A percentile compares a stretch with the other conserved stretches of the same genome.
Conservation (phyloP, 1,140 invertebrate species). For the Sarcophaga bullata region DNA sequence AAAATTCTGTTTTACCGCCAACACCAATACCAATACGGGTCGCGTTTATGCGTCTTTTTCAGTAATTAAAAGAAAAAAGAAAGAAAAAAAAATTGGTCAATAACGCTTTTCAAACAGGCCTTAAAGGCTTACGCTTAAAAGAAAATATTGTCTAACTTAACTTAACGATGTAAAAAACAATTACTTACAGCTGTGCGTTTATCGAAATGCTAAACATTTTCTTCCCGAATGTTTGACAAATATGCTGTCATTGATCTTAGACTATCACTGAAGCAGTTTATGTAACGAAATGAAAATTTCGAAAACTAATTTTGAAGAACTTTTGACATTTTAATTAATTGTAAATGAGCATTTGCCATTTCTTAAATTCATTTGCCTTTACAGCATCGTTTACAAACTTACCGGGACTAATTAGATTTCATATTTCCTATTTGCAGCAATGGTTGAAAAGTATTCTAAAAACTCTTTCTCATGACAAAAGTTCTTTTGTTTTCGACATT, state of each 20-base stretch:
- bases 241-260: background rate
- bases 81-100: background rate
- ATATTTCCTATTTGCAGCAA: too few relatives aligned
- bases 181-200: slow-evolving; percentile 8
- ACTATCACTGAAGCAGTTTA: background rate
- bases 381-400: too few relatives aligned
- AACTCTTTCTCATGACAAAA: too few relatives aligned
- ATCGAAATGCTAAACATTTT: background rate
- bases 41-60: background rate
- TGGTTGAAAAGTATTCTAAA: too few relatives aligned
- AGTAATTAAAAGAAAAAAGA: background rate
- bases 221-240: background rate
- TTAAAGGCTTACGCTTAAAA: background rate
- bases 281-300: background rate
- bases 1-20: background rate
- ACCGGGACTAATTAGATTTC: too few relatives aligned
- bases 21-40: background rate
- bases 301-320: background rate
- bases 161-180: background rate
- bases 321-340: slow-evolving; percentile 18
- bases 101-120: background rate
- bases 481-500: too few relatives aligned
- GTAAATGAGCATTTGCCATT: background rate
- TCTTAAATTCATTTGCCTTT: too few relatives aligned
- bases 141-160: background rate